A percentile compares a stretch with the other conserved stretches of the same genome.
Conservation (phyloP, 2,888 invertebrate species). For the Acrocyrtus sp. region DNA sequence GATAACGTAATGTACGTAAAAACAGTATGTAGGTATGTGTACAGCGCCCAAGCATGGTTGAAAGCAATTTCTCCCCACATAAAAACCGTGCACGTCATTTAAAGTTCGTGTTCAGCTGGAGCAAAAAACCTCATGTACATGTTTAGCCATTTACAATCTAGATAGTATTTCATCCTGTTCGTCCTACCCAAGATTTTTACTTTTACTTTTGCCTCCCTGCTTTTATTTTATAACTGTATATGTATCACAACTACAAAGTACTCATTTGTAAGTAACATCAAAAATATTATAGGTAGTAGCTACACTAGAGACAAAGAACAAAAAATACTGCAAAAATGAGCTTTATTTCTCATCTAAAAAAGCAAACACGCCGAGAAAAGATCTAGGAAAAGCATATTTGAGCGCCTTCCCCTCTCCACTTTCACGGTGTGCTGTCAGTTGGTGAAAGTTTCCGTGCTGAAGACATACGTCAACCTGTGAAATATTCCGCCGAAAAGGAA, state of each 20-base stretch:
- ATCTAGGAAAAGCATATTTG: not conserved
- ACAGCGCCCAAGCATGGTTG: slow-evolving; percentile 11
- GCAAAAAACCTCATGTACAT: slow-evolving; percentile 8
- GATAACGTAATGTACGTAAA: too few species aligned
- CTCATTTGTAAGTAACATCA: too few species aligned
- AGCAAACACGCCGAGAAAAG: not conserved
- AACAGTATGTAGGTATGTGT: too few species aligned
- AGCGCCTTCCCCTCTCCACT: not conserved
- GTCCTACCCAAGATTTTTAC: slow-evolving; percentile 31
- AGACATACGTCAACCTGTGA: slow-evolving; percentile 49
- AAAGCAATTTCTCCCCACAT: slow-evolving; percentile 36
- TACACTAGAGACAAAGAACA: too few species aligned
- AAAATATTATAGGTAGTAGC: too few species aligned
- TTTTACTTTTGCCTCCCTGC: not conserved
- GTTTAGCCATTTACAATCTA: slow-evolving; percentile 22
- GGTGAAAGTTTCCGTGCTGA: slow-evolving; percentile 49
- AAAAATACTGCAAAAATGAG: too few species aligned
- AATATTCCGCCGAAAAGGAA: slow-evolving; percentile 25
- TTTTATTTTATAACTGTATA: too few species aligned
- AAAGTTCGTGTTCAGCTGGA: slow-evolving; percentile 3
- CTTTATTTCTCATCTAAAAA: not conserved
- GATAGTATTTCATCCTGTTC: slow-evolving; percentile 35
- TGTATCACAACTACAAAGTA: too few species aligned
- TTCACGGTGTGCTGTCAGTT: slow-evolving; percentile 41
- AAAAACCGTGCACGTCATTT: slow-evolving; percentile 25